Evolutionary conservation across 2,888 invertebrate species (phyloP), one percentile per base, ranked within the genome.

Genomic region (Tenthredo distinguenda): DNA sequence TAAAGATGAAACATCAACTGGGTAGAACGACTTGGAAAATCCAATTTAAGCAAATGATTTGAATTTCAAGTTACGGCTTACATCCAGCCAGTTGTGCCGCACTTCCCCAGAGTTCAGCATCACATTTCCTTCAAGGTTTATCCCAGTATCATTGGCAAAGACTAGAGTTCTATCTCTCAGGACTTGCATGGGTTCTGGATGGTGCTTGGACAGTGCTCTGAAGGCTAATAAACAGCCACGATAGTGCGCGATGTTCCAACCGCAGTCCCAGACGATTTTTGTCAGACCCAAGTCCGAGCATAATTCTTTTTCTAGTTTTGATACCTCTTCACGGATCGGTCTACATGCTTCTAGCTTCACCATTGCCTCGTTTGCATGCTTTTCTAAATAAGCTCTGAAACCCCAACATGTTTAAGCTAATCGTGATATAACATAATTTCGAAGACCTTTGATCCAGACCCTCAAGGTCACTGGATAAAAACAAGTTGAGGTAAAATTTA

Each of bases 71-170:
- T 26, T 34, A 47, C 12, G 86, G 94, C 96, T 96, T 94, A 98
- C 97, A 94, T 98, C 98, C 86, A 98, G 94, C 99, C 99, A 99
- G 94, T 98, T 98, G 91, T 97, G 96, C 86, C 98, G 95, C 58
- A 99, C 99, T 95, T 99, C 99, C 58, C 98, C 98, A 88, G 98
- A 98, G 91, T 97, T 98, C 0, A 99, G 95, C 94, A 97, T 97
- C 10, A 99, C 96, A 90, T 98, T 97, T 0, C 99, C 99, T 90
- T 98, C 97, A 77, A 98, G 94, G 92, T 97, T 98, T 7, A 99
- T 97, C 18, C 99, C 99, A 3, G 98, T 98, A 90, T 98, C 97
- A 89, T 97, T 97, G 0, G 98, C 98, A 94, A 99, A 96, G 3
- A 98, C 97, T 86, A 99, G 95, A 34, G 96, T 96, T 88, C 98